These are phyloP conservation scores for Magallana ariakensis DNA, from an alignment of 1,140 invertebrate species.

Conservation along the genomic window DNA sequence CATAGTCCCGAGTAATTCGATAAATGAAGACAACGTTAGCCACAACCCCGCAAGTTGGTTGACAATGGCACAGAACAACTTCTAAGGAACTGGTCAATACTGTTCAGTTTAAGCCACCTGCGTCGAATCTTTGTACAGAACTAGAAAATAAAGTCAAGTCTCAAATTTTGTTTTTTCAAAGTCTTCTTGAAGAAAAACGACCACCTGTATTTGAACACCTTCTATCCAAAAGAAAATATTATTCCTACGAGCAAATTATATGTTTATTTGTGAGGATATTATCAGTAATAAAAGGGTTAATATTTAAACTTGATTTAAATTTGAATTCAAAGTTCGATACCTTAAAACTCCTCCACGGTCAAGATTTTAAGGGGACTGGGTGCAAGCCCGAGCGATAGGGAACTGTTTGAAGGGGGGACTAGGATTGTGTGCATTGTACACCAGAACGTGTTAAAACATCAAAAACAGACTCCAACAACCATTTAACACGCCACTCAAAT, in stretches of 20 bases:
- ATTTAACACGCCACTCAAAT: no score
- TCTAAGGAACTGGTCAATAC: background rate
- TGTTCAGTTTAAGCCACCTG: background rate
- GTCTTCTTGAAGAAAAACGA: background rate
- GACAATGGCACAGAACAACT: background rate
- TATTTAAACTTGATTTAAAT: background rate
- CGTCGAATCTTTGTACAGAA: background rate
- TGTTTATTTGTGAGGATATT: background rate
- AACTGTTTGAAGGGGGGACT: background rate
- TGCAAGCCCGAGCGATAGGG: background rate
- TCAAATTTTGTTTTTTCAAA: background rate
- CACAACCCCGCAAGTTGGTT: no score
- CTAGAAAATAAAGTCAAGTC: background rate
- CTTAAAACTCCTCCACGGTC: background rate
- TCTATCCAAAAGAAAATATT: slow-evolving; percentile 1
- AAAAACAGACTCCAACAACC: background rate
- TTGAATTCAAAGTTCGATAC: background rate
- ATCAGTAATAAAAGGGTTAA: background rate
- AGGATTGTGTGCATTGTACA: background rate
- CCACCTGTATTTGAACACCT: slow-evolving; percentile 7
- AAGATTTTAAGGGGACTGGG: background rate
- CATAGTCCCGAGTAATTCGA: no score
- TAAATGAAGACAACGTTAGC: no score
- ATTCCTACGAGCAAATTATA: background rate
- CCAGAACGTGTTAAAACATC: background rate